These are phyloP conservation scores for Protodeltote pygarga DNA, from an alignment of 2,888 invertebrate species.

Conservation along the genomic window DNA sequence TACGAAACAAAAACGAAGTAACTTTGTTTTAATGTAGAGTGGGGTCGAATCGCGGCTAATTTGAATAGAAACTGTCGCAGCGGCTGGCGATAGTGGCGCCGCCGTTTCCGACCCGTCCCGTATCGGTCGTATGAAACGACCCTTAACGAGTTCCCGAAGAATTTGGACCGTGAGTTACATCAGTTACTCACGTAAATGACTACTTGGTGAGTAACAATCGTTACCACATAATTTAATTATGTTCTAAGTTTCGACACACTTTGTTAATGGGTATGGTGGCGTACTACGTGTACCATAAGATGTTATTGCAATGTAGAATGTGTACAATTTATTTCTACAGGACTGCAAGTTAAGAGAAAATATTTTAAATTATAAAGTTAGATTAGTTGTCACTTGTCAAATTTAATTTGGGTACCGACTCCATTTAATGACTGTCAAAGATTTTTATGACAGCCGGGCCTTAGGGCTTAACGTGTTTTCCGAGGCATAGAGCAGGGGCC, in stretches of 20 bases:
- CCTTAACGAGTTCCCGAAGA: slow-evolving; percentile 70
- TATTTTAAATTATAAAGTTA: too few species aligned
- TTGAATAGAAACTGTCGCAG: slow-evolving; percentile 79
- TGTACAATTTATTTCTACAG: too few species aligned
- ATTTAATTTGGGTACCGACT: too few species aligned
- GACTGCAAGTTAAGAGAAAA: too few species aligned
- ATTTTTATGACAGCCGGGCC: too few species aligned
- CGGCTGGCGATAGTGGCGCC: slow-evolving; percentile 65
- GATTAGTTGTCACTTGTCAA: too few species aligned
- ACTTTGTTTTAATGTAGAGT: slow-evolving; percentile 44
- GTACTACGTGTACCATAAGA: too few species aligned
- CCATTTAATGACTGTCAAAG: too few species aligned
- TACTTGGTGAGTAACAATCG: slow-evolving; percentile 35
- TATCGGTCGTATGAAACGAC: slow-evolving; percentile 61
- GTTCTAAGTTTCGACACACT: neutral
- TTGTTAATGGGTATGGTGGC: neutral
- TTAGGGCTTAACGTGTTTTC: too few species aligned
- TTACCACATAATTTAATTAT: slow-evolving; percentile 29
- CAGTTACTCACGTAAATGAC: slow-evolving; percentile 65
- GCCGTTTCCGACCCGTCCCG: slow-evolving; percentile 71
- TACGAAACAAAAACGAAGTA: slow-evolving; percentile 3
- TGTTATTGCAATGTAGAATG: too few species aligned
- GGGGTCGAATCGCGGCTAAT: slow-evolving; percentile 63
- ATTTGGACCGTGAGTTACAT: slow-evolving; percentile 67
- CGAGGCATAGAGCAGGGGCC: too few species aligned